Evolutionary conservation across 1,140 invertebrate species (phyloP).

Genomic region (Pachypsylla venusta): DNA sequence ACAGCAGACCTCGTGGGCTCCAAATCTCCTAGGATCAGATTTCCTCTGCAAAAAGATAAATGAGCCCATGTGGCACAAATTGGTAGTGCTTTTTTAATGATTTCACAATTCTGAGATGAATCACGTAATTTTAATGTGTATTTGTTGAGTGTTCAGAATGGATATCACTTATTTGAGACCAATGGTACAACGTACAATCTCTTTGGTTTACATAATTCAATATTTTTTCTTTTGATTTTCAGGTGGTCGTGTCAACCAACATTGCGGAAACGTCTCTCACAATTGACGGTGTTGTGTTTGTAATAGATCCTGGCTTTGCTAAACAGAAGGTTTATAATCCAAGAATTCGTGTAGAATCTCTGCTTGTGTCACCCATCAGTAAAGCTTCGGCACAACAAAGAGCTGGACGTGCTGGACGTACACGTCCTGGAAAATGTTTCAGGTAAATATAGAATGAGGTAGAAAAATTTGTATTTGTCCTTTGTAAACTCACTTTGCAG

Average conservation of each 20-base stretch:
- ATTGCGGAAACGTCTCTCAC: constrained; percentile 99
- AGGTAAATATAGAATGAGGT: constrained; percentile 18
- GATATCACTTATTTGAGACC: constrained; percentile 6
- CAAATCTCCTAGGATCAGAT: too few species aligned
- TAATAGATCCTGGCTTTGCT: constrained; percentile 99
- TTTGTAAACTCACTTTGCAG: too few species aligned
- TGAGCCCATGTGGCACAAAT: too few species aligned
- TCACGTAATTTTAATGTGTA: too few species aligned
- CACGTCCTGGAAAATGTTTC: constrained; percentile 95
- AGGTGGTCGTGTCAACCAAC: constrained; percentile 91
- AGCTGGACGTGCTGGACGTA: constrained; percentile 92
- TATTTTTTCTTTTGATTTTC: too few species aligned
- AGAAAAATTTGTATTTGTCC: too few species aligned
- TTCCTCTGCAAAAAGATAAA: too few species aligned
- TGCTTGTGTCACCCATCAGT: constrained; percentile 95
- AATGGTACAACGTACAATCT: not conserved
- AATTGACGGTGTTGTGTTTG: constrained; percentile 99
- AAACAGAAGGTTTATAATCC: constrained; percentile 99
- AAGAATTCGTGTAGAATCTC: constrained; percentile 88
- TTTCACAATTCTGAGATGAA: too few species aligned
- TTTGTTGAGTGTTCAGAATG: not conserved
- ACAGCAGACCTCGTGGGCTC: too few species aligned
- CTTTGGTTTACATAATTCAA: too few species aligned
- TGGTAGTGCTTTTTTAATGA: too few species aligned
- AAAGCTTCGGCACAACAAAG: constrained; percentile 99